Conservation (phyloP, 2,888 invertebrate genomes). For the Clepsis dumicolana region DNA sequence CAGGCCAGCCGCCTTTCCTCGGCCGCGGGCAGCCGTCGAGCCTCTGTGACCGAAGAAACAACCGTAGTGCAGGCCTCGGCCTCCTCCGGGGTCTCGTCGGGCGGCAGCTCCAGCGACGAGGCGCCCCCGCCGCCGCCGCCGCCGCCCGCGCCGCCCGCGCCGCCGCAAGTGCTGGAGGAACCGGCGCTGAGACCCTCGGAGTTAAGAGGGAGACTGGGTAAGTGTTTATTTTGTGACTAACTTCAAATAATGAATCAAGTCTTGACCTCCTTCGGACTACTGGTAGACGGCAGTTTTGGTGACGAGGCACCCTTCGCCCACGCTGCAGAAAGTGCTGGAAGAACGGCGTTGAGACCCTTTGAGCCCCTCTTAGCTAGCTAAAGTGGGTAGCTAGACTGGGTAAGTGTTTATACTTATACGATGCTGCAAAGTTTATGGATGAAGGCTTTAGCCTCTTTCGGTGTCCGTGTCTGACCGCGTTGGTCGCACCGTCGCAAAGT, state of each 20-base stretch:
- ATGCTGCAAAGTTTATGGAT: too few species aligned
- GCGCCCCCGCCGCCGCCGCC: conserved; percentile 91
- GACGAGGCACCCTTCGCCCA: too few species aligned
- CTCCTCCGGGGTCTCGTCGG: conserved; percentile 78
- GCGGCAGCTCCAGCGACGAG: conserved; percentile 77
- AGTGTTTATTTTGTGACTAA: conserved; percentile 50
- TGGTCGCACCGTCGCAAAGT: too few species aligned
- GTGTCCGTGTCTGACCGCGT: too few species aligned
- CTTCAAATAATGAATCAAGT: too few species aligned
- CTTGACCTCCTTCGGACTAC: too few species aligned
- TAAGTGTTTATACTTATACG: too few species aligned
- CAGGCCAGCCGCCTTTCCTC: conserved; percentile 81
- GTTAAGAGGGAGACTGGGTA: conserved; percentile 80
- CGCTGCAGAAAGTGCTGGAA: conserved; percentile 80
- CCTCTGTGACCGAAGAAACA: conserved; percentile 73
- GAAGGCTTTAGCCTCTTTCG: too few species aligned
- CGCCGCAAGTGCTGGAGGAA: conserved; percentile 87
- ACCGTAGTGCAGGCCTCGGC: conserved; percentile 67
- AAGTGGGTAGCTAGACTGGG: too few species aligned
- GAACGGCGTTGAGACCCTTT: too few species aligned
- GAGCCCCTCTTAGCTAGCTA: too few species aligned
- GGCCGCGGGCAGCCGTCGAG: conserved; percentile 77
- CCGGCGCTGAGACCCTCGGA: conserved; percentile 89
- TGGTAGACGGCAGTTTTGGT: too few species aligned
- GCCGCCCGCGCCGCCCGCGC: conserved; percentile 84